phyloP scores from a whole-genome alignment of 1,140 invertebrate genomes.

The Mercenaria mercenaria region DNA sequence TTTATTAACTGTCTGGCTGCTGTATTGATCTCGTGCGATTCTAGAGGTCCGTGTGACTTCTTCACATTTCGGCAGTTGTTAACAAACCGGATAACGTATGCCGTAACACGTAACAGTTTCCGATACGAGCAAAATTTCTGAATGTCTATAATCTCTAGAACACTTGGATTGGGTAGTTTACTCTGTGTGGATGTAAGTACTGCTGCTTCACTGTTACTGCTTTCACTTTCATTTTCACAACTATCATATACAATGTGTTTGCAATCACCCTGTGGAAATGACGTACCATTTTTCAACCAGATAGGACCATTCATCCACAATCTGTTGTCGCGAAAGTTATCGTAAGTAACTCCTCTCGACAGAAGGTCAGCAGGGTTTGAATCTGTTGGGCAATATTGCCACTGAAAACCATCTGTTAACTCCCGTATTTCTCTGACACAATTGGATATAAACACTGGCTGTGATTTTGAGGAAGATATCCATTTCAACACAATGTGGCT shows the following conservation, averaged over 20 bases:
- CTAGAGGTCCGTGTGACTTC: not conserved
- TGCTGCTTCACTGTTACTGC: not conserved
- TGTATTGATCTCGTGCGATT: not conserved
- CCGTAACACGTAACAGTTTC: not conserved
- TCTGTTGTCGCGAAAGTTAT: not conserved
- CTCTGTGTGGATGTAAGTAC: not conserved
- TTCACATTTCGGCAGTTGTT: not conserved
- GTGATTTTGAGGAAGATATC: not conserved
- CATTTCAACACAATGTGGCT: slow-evolving; percentile 19
- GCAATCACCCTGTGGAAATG: not conserved
- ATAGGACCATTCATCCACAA: not conserved
- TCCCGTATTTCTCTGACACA: not conserved
- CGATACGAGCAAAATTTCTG: not conserved
- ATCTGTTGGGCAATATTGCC: not conserved
- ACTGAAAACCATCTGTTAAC: not conserved
- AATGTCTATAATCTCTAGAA: not conserved
- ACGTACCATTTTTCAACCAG: not conserved
- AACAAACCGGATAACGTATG: not conserved
- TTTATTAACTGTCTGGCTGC: not conserved
- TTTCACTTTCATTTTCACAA: too few species aligned
- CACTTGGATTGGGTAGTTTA: not conserved
- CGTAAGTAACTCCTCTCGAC: not conserved
- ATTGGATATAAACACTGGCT: not conserved
- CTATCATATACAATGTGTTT: not conserved
- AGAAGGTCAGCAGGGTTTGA: not conserved